Evolutionary conservation across 2,113 vertebrate genomes (phyloP), one percentile per base, ranked within the genome.

Genomic region (Syrmaticus mikado): DNA sequence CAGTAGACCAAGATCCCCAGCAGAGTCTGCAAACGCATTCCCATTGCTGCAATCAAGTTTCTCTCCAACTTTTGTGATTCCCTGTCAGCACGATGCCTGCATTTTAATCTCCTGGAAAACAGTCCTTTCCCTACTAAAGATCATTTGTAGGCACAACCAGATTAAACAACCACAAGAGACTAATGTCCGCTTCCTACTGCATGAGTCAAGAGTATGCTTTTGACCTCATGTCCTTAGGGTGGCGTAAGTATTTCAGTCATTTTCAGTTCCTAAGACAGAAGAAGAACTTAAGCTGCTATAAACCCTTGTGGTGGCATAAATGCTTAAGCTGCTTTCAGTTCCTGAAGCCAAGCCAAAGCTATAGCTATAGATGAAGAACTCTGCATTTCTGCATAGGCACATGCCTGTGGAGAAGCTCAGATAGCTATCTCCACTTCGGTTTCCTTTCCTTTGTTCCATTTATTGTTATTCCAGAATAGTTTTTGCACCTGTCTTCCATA

Each of bases 231-330:
- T 93, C 82, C 89, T 95, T 89, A 95, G 79, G 65, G 68, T 87
- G 90, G 72, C 71, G 15, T 87, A 95, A 96, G 65, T 89, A 85
- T 73, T 92, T 96, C 95, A 95, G 76, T 86, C 75, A 92, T 94
- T 96, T 96, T 93, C 87, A 93, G 92, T 66, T 95, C 68, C 75
- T 53, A 76, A 87, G 67, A 94, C 0, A 5, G 87, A 92, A 89
- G 92, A 85, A 94, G 79, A 30, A 87, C 84, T 87, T 95, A 87
- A 96, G 84, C 82, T 73, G 73, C 94, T 96, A 88, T 91, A 96
- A 95, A 84, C 82, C 72, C 77, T 94, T 93, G 75, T 7, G 58
- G 84, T 87, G 75, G 92, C 61, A 92, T 76, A 92, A 97, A 91
- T 12, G 65, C 58, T 94, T 96, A 84, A 92, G 79, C 93, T 16